phyloP scores from a whole-genome alignment of 2,888 invertebrate species.

The Phengaris alcon region DNA sequence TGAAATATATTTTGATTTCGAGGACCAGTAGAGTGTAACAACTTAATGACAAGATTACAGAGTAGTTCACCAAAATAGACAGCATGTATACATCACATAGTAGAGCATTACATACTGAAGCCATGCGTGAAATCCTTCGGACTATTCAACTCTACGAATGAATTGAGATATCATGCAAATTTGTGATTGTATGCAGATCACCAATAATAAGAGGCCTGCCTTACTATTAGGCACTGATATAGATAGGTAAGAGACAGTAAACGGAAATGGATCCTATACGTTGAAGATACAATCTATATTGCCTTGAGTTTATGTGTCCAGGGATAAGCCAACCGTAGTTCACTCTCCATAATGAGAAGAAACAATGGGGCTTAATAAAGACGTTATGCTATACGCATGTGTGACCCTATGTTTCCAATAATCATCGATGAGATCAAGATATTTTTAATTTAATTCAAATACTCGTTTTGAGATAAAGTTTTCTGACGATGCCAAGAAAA shows the following conservation, averaged over 20 bases:
- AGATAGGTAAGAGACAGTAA: constrained; percentile 8
- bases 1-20: neutral
- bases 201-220: constrained; percentile 61
- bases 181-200: constrained; percentile 76
- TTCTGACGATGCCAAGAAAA: neutral
- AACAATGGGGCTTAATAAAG: constrained; percentile 75
- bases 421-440: constrained; percentile 30
- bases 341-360: constrained; percentile 70
- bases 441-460: constrained; percentile 21
- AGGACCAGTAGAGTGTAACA: neutral
- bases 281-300: constrained; percentile 32
- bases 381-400: constrained; percentile 54
- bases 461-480: neutral
- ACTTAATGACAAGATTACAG: constrained; percentile 13
- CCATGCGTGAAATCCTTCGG: constrained; percentile 53
- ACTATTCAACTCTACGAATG: constrained; percentile 64
- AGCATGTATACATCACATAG: constrained; percentile 26
- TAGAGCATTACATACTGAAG: constrained; percentile 38
- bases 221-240: constrained; percentile 26
- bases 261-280: constrained; percentile 29
- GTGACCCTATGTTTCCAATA: constrained; percentile 39
- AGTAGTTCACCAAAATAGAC: neutral
- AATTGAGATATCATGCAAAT: constrained; percentile 79
- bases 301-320: constrained; percentile 18
- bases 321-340: constrained; percentile 51